phyloP scores from a whole-genome alignment of 2,888 invertebrate genomes.

The Leucoptera coffeella region DNA sequence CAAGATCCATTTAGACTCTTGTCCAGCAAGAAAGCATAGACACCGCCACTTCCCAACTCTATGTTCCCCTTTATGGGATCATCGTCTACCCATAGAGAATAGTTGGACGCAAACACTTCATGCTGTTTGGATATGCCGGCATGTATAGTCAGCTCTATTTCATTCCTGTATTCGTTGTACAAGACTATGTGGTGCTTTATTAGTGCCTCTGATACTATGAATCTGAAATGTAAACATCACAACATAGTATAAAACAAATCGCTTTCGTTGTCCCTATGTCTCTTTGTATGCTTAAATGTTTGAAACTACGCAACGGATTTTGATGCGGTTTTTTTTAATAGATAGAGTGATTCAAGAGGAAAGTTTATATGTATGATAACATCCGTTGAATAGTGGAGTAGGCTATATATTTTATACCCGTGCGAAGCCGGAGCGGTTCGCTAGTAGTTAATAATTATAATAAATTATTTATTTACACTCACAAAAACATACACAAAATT shows the following conservation, averaged over 20 bases:
- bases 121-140: conserved; percentile 13
- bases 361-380: no score
- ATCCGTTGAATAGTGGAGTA: no score
- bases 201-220: conserved; percentile 13
- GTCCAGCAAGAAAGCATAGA: conserved; percentile 18
- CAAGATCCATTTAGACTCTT: conserved; percentile 9
- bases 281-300: no score
- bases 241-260: conserved; percentile 24
- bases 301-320: no score
- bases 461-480: no score
- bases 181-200: conserved; percentile 11
- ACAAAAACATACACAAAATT: no score
- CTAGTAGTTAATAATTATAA: no score
- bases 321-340: no score
- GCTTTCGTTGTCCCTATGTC: conserved; percentile 13
- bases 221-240: conserved; percentile 12
- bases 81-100: conserved; percentile 13
- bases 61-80: conserved; percentile 10
- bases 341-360: no score
- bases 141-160: conserved; percentile 13
- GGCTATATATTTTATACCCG: no score
- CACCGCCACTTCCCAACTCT: conserved; percentile 20
- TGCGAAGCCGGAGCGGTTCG: no score
- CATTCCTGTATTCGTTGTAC: conserved; percentile 15
- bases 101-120: conserved; percentile 21